Conservation (phyloP, 2,888 invertebrate genomes). For the Hydraecia micacea region DNA sequence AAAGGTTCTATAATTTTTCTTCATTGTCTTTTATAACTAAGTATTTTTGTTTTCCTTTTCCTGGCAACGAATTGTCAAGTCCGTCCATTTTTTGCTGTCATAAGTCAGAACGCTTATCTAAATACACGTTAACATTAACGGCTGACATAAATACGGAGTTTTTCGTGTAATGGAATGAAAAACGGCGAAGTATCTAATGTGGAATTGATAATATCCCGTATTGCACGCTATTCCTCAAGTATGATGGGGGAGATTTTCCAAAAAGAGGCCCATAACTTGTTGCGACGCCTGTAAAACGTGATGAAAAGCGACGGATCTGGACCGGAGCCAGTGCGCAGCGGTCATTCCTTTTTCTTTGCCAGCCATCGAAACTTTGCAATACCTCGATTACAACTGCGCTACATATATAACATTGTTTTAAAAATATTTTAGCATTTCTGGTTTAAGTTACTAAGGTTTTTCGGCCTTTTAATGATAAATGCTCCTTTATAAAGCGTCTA, state of each 20-base stretch:
- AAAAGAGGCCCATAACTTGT: conserved; percentile 80
- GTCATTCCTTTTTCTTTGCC: conserved; percentile 72
- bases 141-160: conserved; percentile 1
- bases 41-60: conserved; percentile 28
- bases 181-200: conserved; percentile 18
- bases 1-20: conserved; percentile 32
- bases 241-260: conserved; percentile 60
- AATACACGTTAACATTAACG: conserved; percentile 10
- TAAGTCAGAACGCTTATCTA: conserved; percentile 13
- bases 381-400: conserved; percentile 68
- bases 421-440: conserved; percentile 5
- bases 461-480: conserved; percentile 6
- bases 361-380: conserved; percentile 72
- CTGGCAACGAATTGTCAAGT: background rate
- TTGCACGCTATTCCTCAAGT: conserved; percentile 51
- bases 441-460: background rate
- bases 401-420: conserved; percentile 36
- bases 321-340: conserved; percentile 74
- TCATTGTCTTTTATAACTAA: conserved; percentile 23
- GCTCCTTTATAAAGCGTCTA: conserved; percentile 18
- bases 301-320: conserved; percentile 79
- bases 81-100: conserved; percentile 12
- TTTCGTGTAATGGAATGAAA: conserved; percentile 29
- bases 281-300: conserved; percentile 77
- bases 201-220: conserved; percentile 57